Evolutionary conservation across 2,797 vertebrate genomes (phyloP).

Genomic region (Lates japonicus): DNA sequence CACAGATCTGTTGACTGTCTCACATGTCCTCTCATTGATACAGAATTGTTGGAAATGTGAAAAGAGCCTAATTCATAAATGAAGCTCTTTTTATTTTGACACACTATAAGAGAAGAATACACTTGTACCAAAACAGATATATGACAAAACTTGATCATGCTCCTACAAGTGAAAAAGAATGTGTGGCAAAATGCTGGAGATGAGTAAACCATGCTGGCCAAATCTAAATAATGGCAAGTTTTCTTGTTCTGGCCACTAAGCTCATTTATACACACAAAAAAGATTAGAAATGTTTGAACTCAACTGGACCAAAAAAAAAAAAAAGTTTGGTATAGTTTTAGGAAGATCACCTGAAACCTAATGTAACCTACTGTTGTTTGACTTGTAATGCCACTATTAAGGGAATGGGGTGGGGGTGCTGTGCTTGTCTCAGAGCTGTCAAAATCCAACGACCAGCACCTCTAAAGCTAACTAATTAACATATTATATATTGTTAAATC

Average conservation of each 20-base stretch:
- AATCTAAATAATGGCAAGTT: background rate
- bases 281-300: slow-evolving; percentile 21
- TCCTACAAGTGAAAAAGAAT: background rate
- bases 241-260: slow-evolving; percentile 23
- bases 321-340: background rate
- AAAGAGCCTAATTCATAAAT: background rate
- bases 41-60: slow-evolving; percentile 10
- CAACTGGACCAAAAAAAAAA: slow-evolving; percentile 6
- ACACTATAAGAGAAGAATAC: background rate
- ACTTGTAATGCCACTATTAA: background rate
- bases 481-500: background rate
- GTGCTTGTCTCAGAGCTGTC: background rate
- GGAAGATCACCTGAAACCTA: background rate
- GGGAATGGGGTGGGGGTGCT: background rate
- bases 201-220: too few relatives aligned
- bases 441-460: background rate
- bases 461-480: background rate
- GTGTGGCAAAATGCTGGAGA: too few relatives aligned
- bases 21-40: background rate
- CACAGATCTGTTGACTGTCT: slow-evolving; percentile 25
- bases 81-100: background rate
- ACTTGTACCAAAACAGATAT: background rate
- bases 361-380: background rate
- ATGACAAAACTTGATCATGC: background rate
- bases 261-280: slow-evolving; percentile 36